Evolutionary conservation across 2,888 invertebrate genomes (phyloP).

Genomic region (Bombyx huttoni): DNA sequence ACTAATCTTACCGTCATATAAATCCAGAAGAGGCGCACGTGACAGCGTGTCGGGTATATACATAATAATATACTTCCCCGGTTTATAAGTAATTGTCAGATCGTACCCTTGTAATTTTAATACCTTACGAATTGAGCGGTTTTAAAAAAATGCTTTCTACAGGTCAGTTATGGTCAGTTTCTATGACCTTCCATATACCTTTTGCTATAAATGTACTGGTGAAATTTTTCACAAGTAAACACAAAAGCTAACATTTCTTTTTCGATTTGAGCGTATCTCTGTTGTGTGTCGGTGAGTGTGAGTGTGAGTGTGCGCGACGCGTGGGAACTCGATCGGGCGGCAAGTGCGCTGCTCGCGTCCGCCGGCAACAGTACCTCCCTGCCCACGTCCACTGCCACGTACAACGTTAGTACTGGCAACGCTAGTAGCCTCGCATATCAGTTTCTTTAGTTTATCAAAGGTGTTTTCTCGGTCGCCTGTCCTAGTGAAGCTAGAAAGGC

Average conservation of each 20-base stretch:
- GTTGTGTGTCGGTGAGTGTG: constrained; percentile 11
- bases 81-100: constrained; percentile 12
- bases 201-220: constrained; percentile 8
- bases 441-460: no score
- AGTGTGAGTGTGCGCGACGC: no score
- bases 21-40: no score
- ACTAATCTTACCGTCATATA: no score
- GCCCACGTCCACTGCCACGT: no score
- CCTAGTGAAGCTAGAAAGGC: no score
- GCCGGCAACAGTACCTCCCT: no score
- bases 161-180: constrained; percentile 2
- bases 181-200: background rate
- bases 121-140: constrained; percentile 12
- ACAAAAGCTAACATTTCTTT: constrained; percentile 13
- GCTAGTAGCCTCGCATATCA: no score
- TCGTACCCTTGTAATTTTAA: constrained; percentile 10
- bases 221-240: constrained; percentile 8
- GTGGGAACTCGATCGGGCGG: constrained; percentile 9
- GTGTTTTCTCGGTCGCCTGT: no score
- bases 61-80: constrained; percentile 8
- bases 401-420: no score
- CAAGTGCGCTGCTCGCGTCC: constrained; percentile 10
- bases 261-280: constrained; percentile 11
- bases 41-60: constrained; percentile 8
- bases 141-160: constrained; percentile 1